Evolutionary conservation across 1,140 invertebrate genomes (phyloP), one percentile per base, ranked within the genome.

Genomic region (Saxidomus purpurata): DNA sequence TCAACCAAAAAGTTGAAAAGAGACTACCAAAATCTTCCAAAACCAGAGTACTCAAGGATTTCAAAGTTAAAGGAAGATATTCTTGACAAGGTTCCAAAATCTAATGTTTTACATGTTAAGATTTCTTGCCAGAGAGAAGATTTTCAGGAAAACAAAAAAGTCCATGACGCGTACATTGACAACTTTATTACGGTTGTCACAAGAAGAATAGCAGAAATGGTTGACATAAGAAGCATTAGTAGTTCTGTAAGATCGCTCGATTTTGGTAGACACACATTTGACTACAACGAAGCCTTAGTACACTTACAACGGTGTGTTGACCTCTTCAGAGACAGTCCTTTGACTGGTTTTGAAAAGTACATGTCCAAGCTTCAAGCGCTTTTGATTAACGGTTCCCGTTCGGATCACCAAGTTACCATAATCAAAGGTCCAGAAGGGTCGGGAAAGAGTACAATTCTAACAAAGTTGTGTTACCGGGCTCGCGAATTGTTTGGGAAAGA

Each of bases 391-490:
- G 90, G 91, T 15, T 49, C 77, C n/a, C 87, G 83, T 19, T 31
- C 52, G 11, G 91, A 93, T 17, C 93, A 94, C 59, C 81, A 91
- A 15, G 74, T 92, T 13, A 88, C 92, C 15, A 83, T 94, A 22
- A 86, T 93, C 15, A 90, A 89, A 77, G 93, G 92, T 15, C 77
- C 77, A 49, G 67, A 86, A 15, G 87, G 90, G 25, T 91, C 81
- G 34, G 92, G 93, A 9, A 94, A 93, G 40, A 89, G 91, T 8
- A 83, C 55, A 4, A 86, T 94, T 59, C 40, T 93, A 28, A 84
- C 89, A 2, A 89, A 82, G 59, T 17, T 90, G 22, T 89, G 92
- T 67, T 55, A 90, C 34, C 55, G 87, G 2, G 77, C 63, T 0
- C 71, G 87, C 25, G 90, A 91, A 55, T 36, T 90, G 28, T 90